Percentiles rank a stretch among this genome's conserved stretches.
These are phyloP conservation scores for Sinonovacula constricta DNA, from an alignment of 1,140 invertebrate genomes.

Conservation along the genomic window DNA sequence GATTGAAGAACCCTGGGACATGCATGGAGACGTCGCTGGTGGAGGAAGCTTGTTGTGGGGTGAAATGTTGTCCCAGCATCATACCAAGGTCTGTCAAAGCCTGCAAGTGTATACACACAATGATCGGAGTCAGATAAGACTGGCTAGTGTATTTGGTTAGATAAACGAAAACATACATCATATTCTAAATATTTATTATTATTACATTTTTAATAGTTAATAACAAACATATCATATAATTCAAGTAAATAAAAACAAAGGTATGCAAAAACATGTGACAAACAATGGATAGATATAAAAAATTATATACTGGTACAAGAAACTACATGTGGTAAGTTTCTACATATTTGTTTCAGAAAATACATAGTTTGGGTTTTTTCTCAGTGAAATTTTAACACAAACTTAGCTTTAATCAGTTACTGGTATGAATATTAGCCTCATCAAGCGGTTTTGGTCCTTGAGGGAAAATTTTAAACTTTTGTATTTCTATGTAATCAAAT, in stretches of 20 bases:
- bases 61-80: constrained; percentile 26
- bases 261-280: neutral
- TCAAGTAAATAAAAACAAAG: neutral
- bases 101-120: constrained; percentile 4
- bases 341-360: too few species aligned
- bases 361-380: too few species aligned
- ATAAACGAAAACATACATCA: too few species aligned
- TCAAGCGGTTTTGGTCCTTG: too few species aligned
- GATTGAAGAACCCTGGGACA: too few species aligned
- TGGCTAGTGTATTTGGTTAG: neutral
- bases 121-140: neutral
- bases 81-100: constrained; percentile 30
- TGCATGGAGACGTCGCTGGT: constrained; percentile 43
- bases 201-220: neutral
- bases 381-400: too few species aligned
- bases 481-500: too few species aligned
- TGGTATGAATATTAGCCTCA: too few species aligned
- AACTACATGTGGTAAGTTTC: too few species aligned
- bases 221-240: neutral
- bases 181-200: neutral
- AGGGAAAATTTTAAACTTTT: too few species aligned
- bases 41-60: neutral
- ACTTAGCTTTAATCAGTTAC: too few species aligned
- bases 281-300: neutral
- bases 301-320: too few species aligned